Base-by-base conservation (phyloP, 2,888 invertebrate species). In the Cabera pusaria region DNA sequence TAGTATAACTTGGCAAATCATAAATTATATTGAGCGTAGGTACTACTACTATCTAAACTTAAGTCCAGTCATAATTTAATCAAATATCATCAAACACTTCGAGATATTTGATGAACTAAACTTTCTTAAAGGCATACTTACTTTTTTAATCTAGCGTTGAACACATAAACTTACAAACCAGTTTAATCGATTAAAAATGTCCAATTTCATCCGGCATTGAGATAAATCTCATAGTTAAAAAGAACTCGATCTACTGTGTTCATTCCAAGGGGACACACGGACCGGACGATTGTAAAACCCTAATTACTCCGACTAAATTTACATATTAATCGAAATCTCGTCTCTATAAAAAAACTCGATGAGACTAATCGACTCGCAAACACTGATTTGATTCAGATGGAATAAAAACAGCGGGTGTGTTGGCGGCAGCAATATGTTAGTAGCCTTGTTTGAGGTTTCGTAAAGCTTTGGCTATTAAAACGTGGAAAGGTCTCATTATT, bases 301-400 rank as follows among this genome's bases (percentile, higher is more conserved):
- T 64, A 65, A 66, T 64, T 63, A 65, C 55, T 63, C 56, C 47
- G 64, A 59, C 65, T 65, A 64, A 55, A 68, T 66, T 68, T 64
- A 60, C 69, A 69, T 64, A 54, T 61, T 59, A 65, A 68, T 69
- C 58, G 52, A 64, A 66, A 61, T 47, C 46, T 47, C 46, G 16
- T 20, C 25, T 28, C 24, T 35, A 55, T 50, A 60, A 66, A 67
- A n/a, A 65, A 61, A 49, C 38, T 46, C 48, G 46, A 37, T 44
- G 53, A 58, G 50, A 46, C 51, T 59, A 68, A 68, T 69, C 62
- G 61, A 55, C 61, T 60, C 58, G 60, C 61, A 61, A 68, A 69
- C 65, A 64, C 63, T 39, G 47, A 48, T 47, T 49, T 40, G 41
- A 47, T 45, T 44, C 49, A 43, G 45, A 37, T 34, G 43, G 41